Evolutionary conservation across 2,797 vertebrate species (phyloP), one percentile per base, ranked within the genome.

Genomic region (Gymnoscopelus microlampas): DNA sequence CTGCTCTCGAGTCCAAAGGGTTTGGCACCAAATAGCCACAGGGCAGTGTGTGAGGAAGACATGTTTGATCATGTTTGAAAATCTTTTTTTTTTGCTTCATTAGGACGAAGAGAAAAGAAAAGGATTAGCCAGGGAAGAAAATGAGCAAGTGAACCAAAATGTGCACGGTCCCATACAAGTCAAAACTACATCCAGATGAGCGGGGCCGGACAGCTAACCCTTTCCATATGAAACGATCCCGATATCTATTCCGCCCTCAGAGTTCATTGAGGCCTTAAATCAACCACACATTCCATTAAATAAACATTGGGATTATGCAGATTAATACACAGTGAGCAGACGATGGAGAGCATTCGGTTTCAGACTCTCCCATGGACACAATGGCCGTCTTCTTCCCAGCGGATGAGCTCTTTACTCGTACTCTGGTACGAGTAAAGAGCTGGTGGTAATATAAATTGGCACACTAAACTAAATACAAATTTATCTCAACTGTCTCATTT

Each of bases 151-250:
- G 73, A 83, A 84, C 69, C 72, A 77, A 85, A 77, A 88, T 80
- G 79, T 78, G 73, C 76, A 81, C 35, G 19, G 26, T 77, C 75
- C 76, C 66, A 78, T 71, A 7, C 35, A 78, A 89, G 64, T 77
- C 76, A 71, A 88, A 88, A 88, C 77, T 78, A 74, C 73, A 78
- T 81, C 81, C 87, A 89, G 84, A 89, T 90, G 86, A 87, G 68
- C 35, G 56, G 8, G 74, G 51, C 4, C 26, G 60, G 59, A 63
- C 53, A 32, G 35, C 50, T 87, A 88, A 88, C 66, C 19, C 61
- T 66, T 86, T 84, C 80, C 83, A 88, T 68, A 73, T 85, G 84
- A 85, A 76, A 70, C 15, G 5, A 74, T 78, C 66, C 71, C 53
- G 35, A 73, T 58, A 66, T 72, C 56, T 51, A 24, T 64, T 77